Percentiles rank a stretch among this genome's conserved stretches.
These are phyloP conservation scores for Drosophila sp. DNA, from an alignment of 1,140 invertebrate genomes.

Conservation along the genomic window DNA sequence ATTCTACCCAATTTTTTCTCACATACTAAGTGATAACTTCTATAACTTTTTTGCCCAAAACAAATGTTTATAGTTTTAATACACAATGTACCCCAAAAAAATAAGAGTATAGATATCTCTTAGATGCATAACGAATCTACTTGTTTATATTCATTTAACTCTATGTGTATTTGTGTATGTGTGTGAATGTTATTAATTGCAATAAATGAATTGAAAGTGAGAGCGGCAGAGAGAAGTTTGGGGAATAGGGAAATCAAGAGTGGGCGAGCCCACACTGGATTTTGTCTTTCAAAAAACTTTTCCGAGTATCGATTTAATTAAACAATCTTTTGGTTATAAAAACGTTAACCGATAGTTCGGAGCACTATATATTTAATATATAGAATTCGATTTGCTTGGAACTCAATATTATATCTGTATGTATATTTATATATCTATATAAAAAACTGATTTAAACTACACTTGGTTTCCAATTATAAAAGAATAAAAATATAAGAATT, in stretches of 20 bases:
- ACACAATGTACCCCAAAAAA: no score
- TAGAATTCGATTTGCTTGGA: no score
- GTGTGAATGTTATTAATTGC: constrained; percentile 62
- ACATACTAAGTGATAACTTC: no score
- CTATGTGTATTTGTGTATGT: constrained; percentile 25
- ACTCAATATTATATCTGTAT: no score
- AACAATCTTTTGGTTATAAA: neutral
- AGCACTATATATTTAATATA: neutral
- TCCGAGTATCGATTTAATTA: neutral
- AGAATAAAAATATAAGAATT: no score
- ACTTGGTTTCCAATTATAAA: no score
- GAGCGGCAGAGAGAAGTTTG: neutral
- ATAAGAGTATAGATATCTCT: constrained; percentile 35
- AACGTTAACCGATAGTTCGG: neutral
- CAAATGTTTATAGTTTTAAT: no score
- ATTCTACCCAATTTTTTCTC: no score
- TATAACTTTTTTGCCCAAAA: no score
- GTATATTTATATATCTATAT: no score
- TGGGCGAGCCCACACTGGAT: neutral
- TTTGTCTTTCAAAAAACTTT: neutral
- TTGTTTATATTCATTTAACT: constrained; percentile 60
- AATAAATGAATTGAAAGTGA: constrained; percentile 33
- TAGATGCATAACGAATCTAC: constrained; percentile 49
- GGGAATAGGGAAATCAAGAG: neutral
- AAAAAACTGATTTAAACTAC: no score